Conservation (phyloP, 2,113 vertebrate genomes). For the Albula glossodonta region DNA sequence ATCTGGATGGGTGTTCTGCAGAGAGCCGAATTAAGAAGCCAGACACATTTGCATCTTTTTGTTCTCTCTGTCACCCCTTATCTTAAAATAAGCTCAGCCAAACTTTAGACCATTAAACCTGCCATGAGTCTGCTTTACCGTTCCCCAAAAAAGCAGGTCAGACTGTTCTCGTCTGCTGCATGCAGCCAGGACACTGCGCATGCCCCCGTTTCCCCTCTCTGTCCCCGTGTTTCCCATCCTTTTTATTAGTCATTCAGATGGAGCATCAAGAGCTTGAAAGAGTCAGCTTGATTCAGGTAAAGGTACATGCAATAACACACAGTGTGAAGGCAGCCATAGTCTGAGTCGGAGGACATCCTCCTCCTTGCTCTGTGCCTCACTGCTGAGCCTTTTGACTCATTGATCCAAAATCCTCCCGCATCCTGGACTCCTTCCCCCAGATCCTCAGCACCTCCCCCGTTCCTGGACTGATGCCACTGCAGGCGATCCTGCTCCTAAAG, state of each 20-base stretch:
- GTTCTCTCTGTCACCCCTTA: neutral
- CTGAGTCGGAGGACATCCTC: too few species aligned
- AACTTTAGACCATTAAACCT: neutral
- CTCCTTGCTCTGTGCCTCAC: too few species aligned
- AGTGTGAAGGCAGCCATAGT: too few species aligned
- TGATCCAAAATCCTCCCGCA: too few species aligned
- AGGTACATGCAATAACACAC: too few species aligned
- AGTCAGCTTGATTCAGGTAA: too few species aligned
- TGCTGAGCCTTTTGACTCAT: too few species aligned
- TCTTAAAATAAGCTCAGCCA: neutral
- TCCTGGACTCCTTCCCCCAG: too few species aligned
- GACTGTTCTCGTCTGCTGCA: neutral
- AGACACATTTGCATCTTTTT: neutral
- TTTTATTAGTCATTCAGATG: neutral
- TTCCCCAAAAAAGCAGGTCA: constrained; percentile 21
- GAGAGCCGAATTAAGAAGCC: neutral
- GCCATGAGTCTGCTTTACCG: neutral
- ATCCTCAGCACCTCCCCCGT: too few species aligned
- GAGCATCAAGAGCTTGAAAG: neutral
- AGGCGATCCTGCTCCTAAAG: too few species aligned
- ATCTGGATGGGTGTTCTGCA: neutral
- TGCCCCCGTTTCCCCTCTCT: neutral
- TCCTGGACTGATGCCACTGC: too few species aligned
- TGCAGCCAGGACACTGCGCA: neutral
- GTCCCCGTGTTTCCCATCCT: neutral